A percentile compares a stretch with the other conserved stretches of the same genome.
These are phyloP conservation scores for Clostera curtula DNA, from an alignment of 2,888 invertebrate species.

Conservation along the genomic window DNA sequence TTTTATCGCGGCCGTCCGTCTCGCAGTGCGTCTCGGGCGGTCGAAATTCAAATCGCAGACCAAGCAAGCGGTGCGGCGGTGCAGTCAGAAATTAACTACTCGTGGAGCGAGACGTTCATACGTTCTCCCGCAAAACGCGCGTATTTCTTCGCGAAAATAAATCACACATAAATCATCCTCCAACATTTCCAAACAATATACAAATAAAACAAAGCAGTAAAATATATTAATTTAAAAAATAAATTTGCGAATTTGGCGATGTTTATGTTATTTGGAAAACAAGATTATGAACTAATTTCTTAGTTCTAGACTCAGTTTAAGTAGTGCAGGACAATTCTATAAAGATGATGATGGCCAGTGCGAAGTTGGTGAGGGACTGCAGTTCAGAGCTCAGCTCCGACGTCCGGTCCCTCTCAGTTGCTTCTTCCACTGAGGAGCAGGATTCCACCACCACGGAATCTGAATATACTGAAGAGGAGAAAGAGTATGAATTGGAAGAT, in stretches of 20 bases:
- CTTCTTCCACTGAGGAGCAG: slow-evolving; percentile 73
- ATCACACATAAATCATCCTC: slow-evolving; percentile 20
- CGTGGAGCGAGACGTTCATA: slow-evolving; percentile 36
- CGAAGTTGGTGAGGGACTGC: slow-evolving; percentile 70
- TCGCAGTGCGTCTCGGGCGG: slow-evolving; percentile 20
- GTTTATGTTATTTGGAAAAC: slow-evolving; percentile 16
- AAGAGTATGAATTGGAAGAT: slow-evolving; percentile 84
- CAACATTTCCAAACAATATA: slow-evolving; percentile 1
- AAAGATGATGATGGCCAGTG: slow-evolving; percentile 74
- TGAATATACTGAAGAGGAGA: slow-evolving; percentile 74
- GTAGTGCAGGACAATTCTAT: slow-evolving; percentile 18
- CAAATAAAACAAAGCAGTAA: slow-evolving; percentile 3
- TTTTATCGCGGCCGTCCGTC: slow-evolving; percentile 26
- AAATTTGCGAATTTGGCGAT: slow-evolving; percentile 9
- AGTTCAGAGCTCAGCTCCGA: slow-evolving; percentile 69
- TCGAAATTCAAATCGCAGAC: slow-evolving; percentile 7
- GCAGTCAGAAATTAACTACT: slow-evolving; percentile 47
- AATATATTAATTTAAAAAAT: slow-evolving; percentile 4
- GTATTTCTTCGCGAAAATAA: slow-evolving; percentile 38
- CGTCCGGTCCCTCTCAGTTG: slow-evolving; percentile 63
- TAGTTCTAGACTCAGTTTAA: slow-evolving; percentile 4
- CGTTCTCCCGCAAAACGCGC: slow-evolving; percentile 27
- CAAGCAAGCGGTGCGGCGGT: slow-evolving; percentile 14
- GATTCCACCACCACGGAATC: slow-evolving; percentile 73
- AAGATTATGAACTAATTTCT: slow-evolving; percentile 23